phyloP scores from a whole-genome alignment of 1,140 invertebrate genomes.

The Bursaphelenchus mucronatus region DNA sequence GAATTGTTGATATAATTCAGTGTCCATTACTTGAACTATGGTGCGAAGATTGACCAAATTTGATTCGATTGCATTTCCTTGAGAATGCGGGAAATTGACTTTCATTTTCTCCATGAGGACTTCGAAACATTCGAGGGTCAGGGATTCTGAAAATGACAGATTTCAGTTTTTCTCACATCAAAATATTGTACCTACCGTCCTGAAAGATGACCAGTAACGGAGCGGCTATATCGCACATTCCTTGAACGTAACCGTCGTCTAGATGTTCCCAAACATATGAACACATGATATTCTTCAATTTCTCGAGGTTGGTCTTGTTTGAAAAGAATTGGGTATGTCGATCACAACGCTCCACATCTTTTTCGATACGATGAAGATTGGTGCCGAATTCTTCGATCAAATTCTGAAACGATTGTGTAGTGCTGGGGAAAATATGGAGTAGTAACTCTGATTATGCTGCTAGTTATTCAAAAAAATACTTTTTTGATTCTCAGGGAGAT shows the following conservation, averaged over 20 bases:
- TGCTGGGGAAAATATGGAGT: neutral
- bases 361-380: conserved; percentile 88
- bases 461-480: conserved; percentile 13
- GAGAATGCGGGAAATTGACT: conserved; percentile 76
- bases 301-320: conserved; percentile 78
- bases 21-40: conserved; percentile 75
- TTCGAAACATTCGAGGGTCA: conserved; percentile 85
- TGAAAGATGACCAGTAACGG: conserved; percentile 84
- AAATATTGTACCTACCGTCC: conserved; percentile 66
- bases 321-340: conserved; percentile 84
- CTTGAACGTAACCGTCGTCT: conserved; percentile 73
- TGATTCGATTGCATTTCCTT: conserved; percentile 84
- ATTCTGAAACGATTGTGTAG: conserved; percentile 10
- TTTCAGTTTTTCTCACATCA: conserved; percentile 8
- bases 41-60: conserved; percentile 90
- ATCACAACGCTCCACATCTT: conserved; percentile 90
- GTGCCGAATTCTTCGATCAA: conserved; percentile 69
- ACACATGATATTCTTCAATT: conserved; percentile 90
- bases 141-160: conserved; percentile 68
- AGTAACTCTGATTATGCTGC: conserved; percentile 2
- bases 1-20: conserved; percentile 87
- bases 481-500: conserved; percentile 4
- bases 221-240: conserved; percentile 88
- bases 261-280: conserved; percentile 91
- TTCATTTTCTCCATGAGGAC: conserved; percentile 81